Base-by-base conservation (phyloP, 2,888 invertebrate species). In the Pandemis cinnamomeana region DNA sequence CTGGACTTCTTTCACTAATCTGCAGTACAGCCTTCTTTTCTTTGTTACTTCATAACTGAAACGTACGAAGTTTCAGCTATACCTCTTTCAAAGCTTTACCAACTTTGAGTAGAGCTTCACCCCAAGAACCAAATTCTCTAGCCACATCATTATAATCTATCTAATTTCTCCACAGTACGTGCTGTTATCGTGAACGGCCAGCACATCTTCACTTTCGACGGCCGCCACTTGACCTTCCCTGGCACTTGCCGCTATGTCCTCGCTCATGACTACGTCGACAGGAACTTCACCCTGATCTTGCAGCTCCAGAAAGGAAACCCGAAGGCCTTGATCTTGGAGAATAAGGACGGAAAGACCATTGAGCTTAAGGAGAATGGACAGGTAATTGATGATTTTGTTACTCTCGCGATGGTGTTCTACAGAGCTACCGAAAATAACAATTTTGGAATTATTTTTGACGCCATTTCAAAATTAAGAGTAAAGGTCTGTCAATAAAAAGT, bases 201-300 rank as follows among this genome's bases (percentile, higher is more conserved):
- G 82, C 97, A 98, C 90, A 95, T 98, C 88, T 97, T 98, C 91
- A 98, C 98, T 0, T 98, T 98, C 89, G 99, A 99, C 88, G 97
- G 97, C 0, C 96, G 96, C 79, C 97, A 97, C 86, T 92, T 96
- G 78, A 96, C 96, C 7, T 96, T 98, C 95, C 96, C 96, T 0
- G 98, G 98, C 55, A 95, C 95, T 67, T 99, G 99, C 93, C 96
- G 96, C 84, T 98, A 98, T 88, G 92, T 98, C 0, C 91, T 99
- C 7, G 97, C 96, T 0, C 96, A 97, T 81, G 99, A 99, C 89
- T 96, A 96, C 82, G 95, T 96, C 15, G 96, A 98, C 87, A 96
- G 97, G 76, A 98, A 98, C 94, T 99, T 99, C 95, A 96, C 97
- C 0, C 94, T 98, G 7, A 93, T 96, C 69, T 95, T 96, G 11